Conservation (phyloP, 2,888 invertebrate genomes). For the Hoplodrina blanda region DNA sequence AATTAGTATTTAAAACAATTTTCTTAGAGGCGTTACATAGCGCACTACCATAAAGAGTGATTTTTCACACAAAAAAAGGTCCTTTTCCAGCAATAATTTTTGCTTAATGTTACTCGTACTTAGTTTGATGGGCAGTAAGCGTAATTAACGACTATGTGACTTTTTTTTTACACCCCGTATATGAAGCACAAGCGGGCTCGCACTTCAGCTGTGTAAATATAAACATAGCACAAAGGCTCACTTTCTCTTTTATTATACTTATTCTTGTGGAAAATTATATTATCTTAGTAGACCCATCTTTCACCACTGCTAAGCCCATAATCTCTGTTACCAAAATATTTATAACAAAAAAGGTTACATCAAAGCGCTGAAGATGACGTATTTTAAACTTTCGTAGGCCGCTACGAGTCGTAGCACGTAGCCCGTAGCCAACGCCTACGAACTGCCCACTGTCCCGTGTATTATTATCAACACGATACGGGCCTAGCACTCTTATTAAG, state of each 20-base stretch:
- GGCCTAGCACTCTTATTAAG: not conserved
- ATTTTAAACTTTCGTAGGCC: constrained; percentile 44
- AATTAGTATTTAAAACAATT: no score
- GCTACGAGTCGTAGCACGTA: constrained; percentile 51
- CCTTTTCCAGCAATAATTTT: no score
- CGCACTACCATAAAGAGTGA: no score
- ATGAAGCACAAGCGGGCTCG: no score
- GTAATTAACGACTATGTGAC: no score
- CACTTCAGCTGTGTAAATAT: not conserved
- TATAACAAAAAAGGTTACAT: constrained; percentile 35
- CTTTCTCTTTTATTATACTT: constrained; percentile 28
- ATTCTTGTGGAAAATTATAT: constrained; percentile 26
- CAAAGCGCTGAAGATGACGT: constrained; percentile 30
- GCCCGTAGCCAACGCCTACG: constrained; percentile 39
- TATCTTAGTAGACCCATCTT: constrained; percentile 34
- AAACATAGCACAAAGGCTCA: constrained; percentile 6
- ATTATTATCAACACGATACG: constrained; percentile 7
- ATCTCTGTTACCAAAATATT: constrained; percentile 26
- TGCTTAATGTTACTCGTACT: no score
- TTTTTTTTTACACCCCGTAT: no score
- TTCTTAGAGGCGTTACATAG: no score
- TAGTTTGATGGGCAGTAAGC: no score
- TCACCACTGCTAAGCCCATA: constrained; percentile 15
- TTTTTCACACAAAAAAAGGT: no score
- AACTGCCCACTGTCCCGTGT: constrained; percentile 23